phyloP scores from a whole-genome alignment of 1,140 invertebrate genomes.

The Bombus soroeensis region DNA sequence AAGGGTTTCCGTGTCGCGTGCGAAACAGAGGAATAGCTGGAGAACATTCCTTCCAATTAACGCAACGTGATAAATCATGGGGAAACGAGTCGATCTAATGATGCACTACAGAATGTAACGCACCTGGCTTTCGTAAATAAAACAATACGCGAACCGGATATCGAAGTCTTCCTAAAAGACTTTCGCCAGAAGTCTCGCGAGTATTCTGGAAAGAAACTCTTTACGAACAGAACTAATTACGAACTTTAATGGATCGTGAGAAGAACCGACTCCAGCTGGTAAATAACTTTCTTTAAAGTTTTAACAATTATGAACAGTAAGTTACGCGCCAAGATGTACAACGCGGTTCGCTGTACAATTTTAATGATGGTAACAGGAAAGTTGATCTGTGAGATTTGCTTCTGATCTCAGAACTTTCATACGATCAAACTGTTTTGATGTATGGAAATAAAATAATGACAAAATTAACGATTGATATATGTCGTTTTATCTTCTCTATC shows the following conservation, averaged over 20 bases:
- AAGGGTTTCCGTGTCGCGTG: slow-evolving; percentile 64
- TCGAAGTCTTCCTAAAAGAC: neutral
- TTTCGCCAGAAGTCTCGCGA: neutral
- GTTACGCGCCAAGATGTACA: neutral
- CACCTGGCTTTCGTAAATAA: slow-evolving; percentile 33
- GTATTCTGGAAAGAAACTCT: slow-evolving; percentile 18
- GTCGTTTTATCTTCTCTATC: neutral
- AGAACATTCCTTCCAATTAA: slow-evolving; percentile 63
- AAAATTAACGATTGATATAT: no score
- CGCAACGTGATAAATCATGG: slow-evolving; percentile 60
- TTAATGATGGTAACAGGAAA: neutral
- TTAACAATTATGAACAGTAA: slow-evolving; percentile 20
- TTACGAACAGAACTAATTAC: slow-evolving; percentile 41
- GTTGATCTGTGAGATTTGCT: neutral
- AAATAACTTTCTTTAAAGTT: slow-evolving; percentile 21
- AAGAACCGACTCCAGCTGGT: neutral
- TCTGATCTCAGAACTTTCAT: neutral
- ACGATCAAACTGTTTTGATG: neutral
- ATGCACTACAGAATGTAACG: slow-evolving; percentile 18
- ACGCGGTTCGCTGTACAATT: neutral
- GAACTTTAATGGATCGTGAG: slow-evolving; percentile 47
- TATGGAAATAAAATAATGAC: neutral
- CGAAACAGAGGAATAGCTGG: slow-evolving; percentile 9
- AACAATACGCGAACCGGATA: slow-evolving; percentile 20
- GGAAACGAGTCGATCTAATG: slow-evolving; percentile 24